Evolutionary conservation across 2,797 vertebrate genomes (phyloP), one percentile per base, ranked within the genome.

Genomic region (Ispidina picta): DNA sequence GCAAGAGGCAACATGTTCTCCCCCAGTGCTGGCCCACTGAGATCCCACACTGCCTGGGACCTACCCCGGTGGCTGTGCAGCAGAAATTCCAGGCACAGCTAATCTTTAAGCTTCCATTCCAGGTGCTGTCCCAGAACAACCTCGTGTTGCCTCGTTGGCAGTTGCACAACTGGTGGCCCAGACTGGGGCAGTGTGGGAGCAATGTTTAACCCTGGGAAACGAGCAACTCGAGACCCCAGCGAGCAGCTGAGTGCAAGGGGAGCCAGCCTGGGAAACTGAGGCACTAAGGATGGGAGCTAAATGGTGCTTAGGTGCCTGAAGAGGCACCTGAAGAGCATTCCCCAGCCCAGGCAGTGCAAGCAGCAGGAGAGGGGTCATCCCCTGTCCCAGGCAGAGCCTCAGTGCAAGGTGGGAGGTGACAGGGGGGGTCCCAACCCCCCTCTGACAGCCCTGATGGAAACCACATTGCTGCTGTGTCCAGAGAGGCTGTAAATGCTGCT

Each of bases 401-500:
- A 21, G 59, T 0, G 1, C 16, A 21, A 51, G 81, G 37, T 88
- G 70, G 74, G 78, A 80, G 82, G 33, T 5, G 18, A 41, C 55
- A 49, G 14, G 56, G 60, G 56, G 37, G 37, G 37, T 73, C 55
- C 14, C 1, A 2, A 49, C 3, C 21, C 33, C 29, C 48, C 21
- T 9, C 33, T 63, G 21, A 79, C 88, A 83, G 69, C 35, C 66
- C 33, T 96, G 94, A 94, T 97, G 25, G 54, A 95, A 97, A 95
- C 95, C 95, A 94, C 83, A 83, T 73, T 85, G 68, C 81, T 70
- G 89, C 66, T 16, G 86, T 79, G 88, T 92, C 94, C 92, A 86
- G 90, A 89, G 91, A 92, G 28, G 73, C 92, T 93, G 79, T 95
- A 91, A 96, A 75, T 74, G 94, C 83, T 77, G 86, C 71, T 48